Base-by-base conservation (phyloP, 2,888 invertebrate genomes). In the Ornithoptera priamus region DNA sequence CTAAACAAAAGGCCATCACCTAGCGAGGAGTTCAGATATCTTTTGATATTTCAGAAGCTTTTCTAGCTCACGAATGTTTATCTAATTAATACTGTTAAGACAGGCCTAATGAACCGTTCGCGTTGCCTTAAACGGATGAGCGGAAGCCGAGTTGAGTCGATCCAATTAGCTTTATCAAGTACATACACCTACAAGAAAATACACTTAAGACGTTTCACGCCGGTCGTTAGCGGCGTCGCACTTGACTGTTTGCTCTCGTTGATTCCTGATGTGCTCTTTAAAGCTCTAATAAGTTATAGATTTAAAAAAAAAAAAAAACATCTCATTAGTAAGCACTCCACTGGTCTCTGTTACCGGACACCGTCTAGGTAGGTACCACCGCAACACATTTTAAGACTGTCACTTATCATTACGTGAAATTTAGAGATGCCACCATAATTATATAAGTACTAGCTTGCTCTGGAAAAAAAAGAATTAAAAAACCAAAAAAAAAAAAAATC, bases 81-180 rank as follows among this genome's bases (percentile, higher is more conserved):
- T 86, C 82, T 85, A 85, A 88, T 87, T 85, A 87, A 84, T 83
- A 85, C 80, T 78, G 81, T 85, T 86, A 87, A 87, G 87, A 86
- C 83, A 79, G 73, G 79, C 77, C 84, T 89, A 90, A 90, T 89
- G 89, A 92, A 90, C 85, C 85, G 81, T 85, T 82, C 80, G 76
- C 78, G 81, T 81, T 84, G 82, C 84, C 87, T 86, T 90, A 91
- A 90, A 88, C 85, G 90, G 91, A 89, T 90, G 85, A 89, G 80
- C 83, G 83, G 85, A 87, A 89, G 88, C 86, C 88, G 82, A 82
- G 85, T 80, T 81, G 80, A 73, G 77, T 70, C 74, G 73, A 91
- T 90, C 89, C 91, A 90, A 92, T 91, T 92, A 90, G 79, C 79
- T 81, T 75, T 83, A 80, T 84, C 80, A 85, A 85, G 76, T 80